phyloP scores from a whole-genome alignment of 2,888 invertebrate genomes.

The Synanthedon tipuliformis region DNA sequence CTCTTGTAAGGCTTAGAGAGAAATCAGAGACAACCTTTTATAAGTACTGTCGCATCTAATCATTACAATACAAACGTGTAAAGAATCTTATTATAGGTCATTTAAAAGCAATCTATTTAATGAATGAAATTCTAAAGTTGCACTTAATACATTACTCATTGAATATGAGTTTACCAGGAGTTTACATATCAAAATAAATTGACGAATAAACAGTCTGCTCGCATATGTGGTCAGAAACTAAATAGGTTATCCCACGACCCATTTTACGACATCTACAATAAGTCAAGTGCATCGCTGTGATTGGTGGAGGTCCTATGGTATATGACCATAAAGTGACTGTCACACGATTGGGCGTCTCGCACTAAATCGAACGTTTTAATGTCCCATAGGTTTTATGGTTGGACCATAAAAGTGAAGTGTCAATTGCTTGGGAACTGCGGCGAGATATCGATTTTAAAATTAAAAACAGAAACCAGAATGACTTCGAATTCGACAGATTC shows the following conservation, averaged over 20 bases:
- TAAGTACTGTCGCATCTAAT: too few relatives aligned
- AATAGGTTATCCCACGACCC: neutral
- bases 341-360: constrained; percentile 43
- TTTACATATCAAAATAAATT: neutral
- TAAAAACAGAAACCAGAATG: too few relatives aligned
- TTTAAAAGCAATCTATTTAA: too few relatives aligned
- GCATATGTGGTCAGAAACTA: neutral
- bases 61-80: too few relatives aligned
- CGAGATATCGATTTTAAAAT: neutral
- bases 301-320: constrained; percentile 43
- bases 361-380: constrained; percentile 52
- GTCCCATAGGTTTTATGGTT: constrained; percentile 33
- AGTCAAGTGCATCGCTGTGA: constrained; percentile 28
- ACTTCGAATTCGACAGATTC: too few relatives aligned
- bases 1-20: too few relatives aligned
- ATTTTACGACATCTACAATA: neutral
- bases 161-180: too few relatives aligned
- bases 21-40: too few relatives aligned
- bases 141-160: too few relatives aligned
- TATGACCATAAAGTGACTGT: constrained; percentile 37
- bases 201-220: neutral
- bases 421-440: constrained; percentile 32
- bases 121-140: too few relatives aligned
- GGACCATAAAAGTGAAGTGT: constrained; percentile 53
- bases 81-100: too few relatives aligned